Base-by-base conservation (phyloP, 2,797 vertebrate genomes). In the Sebastes aleutianus region DNA sequence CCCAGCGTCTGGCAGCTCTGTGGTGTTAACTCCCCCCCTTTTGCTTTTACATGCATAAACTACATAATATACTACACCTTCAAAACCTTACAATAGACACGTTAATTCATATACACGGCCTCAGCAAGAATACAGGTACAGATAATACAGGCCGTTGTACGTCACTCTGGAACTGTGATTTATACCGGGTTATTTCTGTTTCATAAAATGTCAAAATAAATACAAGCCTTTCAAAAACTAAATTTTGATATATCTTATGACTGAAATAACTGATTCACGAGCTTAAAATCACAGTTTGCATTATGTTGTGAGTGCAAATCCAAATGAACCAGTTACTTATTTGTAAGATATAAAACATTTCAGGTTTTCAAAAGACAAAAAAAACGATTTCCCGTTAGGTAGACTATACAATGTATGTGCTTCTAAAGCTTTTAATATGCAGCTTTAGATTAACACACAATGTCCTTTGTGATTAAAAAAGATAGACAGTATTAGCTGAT, bases 61-160 rank as follows among this genome's bases (percentile, higher is more conserved):
- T 84, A 87, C 47, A 80, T 57, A 63, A 63, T 16, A 32, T 32
- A 47, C 39, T 4, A 80, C 12, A 70, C 76, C 53, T 72, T 72
- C 69, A 81, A 70, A 29, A 82, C 66, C 36, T 86, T 87, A 70
- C 82, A 66, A 72, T 20, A 69, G 67, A 74, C 69, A 76, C 65
- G 63, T 73, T 1, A 26, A 68, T 58, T 50, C 59, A 77, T 71
- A 72, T 13, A 68, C 22, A 50, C 3, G 1, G n/a, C 59, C 62
- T 72, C 47, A 27, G 32, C 8, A 24, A 18, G 47, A 47, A 68
- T 4, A 78, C 56, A 63, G 47, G 58, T 32, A 75, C 16, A 73
- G 63, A 13, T 47, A 54, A 61, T 27, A 76, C 9, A 59, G 62
- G 64, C 73, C 10, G 9, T n/a, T 36, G 18, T 72, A 18, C 2